phyloP scores from a whole-genome alignment of 2,797 vertebrate genomes.

The Erethizon dorsatum region DNA sequence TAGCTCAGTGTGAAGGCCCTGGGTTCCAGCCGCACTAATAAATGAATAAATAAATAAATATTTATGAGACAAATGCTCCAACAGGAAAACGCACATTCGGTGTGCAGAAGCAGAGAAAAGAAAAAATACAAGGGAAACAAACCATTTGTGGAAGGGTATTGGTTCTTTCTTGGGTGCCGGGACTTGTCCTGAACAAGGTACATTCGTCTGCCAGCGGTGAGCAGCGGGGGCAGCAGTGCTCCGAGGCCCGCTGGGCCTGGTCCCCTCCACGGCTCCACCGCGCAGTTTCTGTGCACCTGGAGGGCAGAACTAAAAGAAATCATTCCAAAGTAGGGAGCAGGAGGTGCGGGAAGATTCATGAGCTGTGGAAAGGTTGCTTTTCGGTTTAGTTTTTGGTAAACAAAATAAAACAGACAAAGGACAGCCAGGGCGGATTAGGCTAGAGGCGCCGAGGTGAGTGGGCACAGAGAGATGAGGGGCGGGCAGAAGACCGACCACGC shows the following conservation, averaged over 20 bases:
- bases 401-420: background rate
- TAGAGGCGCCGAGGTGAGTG: background rate
- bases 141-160: background rate
- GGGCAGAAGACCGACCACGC: background rate
- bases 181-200: background rate
- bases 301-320: background rate
- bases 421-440: background rate
- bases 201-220: background rate
- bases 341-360: background rate
- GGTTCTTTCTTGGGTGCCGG: background rate
- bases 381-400: background rate
- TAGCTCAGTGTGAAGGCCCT: background rate
- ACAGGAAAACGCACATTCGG: background rate
- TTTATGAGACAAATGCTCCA: background rate
- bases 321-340: background rate
- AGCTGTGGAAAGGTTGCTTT: background rate
- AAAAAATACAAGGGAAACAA: background rate
- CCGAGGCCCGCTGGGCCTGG: too few species aligned
- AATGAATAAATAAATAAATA: too few species aligned
- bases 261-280: background rate
- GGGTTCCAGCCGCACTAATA: background rate
- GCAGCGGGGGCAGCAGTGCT: background rate
- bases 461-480: background rate
- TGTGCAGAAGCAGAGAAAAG: background rate
- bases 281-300: background rate